Evolutionary conservation across 2,797 vertebrate species (phyloP), one percentile per base, ranked within the genome.

Genomic region (Mastacembelus armatus): DNA sequence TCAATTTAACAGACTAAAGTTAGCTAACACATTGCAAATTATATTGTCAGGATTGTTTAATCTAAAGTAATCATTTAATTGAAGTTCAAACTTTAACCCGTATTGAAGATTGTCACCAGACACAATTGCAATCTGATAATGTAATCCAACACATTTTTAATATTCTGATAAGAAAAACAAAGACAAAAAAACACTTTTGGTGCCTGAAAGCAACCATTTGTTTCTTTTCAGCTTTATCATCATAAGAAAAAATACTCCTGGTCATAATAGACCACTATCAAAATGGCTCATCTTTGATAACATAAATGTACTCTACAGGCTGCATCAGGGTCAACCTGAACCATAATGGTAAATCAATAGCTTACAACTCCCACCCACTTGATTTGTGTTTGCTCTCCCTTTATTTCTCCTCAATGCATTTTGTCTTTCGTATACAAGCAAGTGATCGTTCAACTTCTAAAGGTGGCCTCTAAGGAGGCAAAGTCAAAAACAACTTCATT

Each of bases 311-410:
- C 75, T 83, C 18, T 11, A 21, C 19, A 27, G 35, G 61, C 72
- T 51, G 62, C 5, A 27, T 60, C 67, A 71, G 66, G 72, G 74
- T 87, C 81, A 78, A 45, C 71, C 60, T 67, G 65, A 72, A 35
- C 33, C 57, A 52, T 84, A 80, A 84, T 80, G 68, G 57, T 57
- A 83, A 85, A 84, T 85, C 85, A 76, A 80, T 91, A 78, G 33
- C 32, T 66, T 55, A 21, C 56, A 42, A 58, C 72, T 76, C 56
- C 38, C 55, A 66, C 48, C 58, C 43, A 47, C 68, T 80, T 47
- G 3, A 38, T 49, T 10, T 40, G 36, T 16, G 16, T 38, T 67
- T 55, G 19, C 42, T 54, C 36, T 54, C 19, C 19, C 29, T 26
- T 29, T 60, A 38, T 44, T 40, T 40, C 50, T 52, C 55, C 52